Base-by-base conservation (phyloP, 2,888 invertebrate genomes). In the Ichneumoninae sp. region DNA sequence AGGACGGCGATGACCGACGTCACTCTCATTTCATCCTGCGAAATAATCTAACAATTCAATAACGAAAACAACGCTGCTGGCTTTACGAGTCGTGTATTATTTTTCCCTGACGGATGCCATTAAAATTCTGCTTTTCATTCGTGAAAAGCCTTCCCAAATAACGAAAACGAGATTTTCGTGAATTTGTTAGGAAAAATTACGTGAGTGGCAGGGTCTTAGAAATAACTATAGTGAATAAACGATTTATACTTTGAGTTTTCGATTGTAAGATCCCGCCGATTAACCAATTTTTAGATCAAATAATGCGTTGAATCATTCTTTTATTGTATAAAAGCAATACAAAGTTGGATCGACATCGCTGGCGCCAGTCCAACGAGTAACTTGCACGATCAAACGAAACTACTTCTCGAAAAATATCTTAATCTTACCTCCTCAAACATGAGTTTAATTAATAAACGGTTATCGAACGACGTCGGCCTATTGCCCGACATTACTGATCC, bases 1-100 rank as follows among this genome's bases (percentile, higher is more conserved):
- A 96, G 96, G 76, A 94, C 95, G 88, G 97, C 94, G 13, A 97
- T 96, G 0, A 96, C 96, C 0, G 97, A 96, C 94, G 97, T 98
- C 86, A 98, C 94, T 62, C 97, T 95, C 50, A 95, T 95, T 93
- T 98, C 98, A 94, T 98, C 98, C 97, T 97, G 94, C 33, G 94
- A 94, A 47, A 40, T 7, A 36, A 36, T 8, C 8, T 7, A 8
- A 36, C 8, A 36, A 36, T 8, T 1, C 8, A 36, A 36, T 36
- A 8, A 36, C 8, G 8, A 5, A 30, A 30, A 5, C 4, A 30
- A 30, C 30, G 5, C 30, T 5, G 30, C 30, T 30, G 5, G 30
- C 30, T 30, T 30, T 30, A 30, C 30, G 30, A 30, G 30, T 30
- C 3, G 89, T 89, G 90, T 90, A 90, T 90, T 90, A 90, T 90